phyloP scores from a whole-genome alignment of 2,888 invertebrate genomes.

The Drosophila greeni region DNA sequence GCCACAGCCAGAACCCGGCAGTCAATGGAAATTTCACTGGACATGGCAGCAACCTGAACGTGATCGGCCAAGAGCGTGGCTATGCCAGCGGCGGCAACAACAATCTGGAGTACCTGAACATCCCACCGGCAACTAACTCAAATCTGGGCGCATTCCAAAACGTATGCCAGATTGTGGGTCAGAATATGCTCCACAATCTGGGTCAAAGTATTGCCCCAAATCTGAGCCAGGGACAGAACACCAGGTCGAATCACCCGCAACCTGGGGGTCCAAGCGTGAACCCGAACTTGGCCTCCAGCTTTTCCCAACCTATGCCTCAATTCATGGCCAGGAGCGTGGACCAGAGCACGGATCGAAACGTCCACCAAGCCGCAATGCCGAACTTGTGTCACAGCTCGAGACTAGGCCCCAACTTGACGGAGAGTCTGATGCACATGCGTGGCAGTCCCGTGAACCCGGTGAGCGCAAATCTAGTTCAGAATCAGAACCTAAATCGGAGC shows the following conservation, averaged over 20 bases:
- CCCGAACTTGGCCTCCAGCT: not conserved
- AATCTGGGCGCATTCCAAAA: not conserved
- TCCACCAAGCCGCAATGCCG: not conserved
- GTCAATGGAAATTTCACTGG: not conserved
- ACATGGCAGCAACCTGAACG: not conserved
- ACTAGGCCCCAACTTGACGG: not conserved
- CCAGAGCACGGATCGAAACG: not conserved
- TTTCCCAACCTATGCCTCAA: not conserved
- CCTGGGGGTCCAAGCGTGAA: not conserved
- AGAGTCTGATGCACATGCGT: not conserved
- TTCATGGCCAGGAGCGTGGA: not conserved
- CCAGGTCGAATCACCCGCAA: not conserved
- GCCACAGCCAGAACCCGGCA: not conserved
- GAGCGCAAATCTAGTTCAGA: not conserved
- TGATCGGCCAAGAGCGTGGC: not conserved
- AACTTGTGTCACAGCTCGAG: not conserved
- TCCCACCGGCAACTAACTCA: not conserved
- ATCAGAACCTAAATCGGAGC: not conserved
- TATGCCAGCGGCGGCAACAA: not conserved
- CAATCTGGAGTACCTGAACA: not conserved
- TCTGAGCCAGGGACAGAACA: not conserved
- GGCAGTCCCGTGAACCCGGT: not conserved
- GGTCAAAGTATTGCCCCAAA: not conserved
- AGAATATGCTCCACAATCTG: not conserved
- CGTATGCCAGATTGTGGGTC: not conserved